Conservation (phyloP, 2,888 invertebrate species). For the Drosophila percnosoma region DNA sequence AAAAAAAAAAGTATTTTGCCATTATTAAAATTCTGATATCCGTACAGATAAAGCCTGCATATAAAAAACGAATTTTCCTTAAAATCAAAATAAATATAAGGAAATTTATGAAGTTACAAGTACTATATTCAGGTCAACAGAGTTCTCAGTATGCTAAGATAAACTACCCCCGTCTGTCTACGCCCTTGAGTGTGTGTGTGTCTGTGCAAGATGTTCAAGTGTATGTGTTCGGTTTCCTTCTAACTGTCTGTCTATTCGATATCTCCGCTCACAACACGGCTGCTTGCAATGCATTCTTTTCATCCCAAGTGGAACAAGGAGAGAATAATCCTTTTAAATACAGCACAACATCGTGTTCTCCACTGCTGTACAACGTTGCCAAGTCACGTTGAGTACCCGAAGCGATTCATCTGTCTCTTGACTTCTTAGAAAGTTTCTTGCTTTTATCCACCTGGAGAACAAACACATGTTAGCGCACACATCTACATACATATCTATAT, state of each 20-base stretch:
- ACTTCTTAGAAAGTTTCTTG: conserved; percentile 16
- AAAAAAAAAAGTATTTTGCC: neutral
- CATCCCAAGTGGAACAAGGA: conserved; percentile 53
- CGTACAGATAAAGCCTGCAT: no score
- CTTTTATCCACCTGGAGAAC: conserved; percentile 1
- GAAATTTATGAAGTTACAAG: no score
- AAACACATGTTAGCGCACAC: neutral
- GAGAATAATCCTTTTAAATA: conserved; percentile 78
- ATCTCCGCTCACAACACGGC: conserved; percentile 70
- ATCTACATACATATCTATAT: neutral
- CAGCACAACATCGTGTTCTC: conserved; percentile 61
- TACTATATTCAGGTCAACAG: neutral
- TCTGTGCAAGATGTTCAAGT: conserved; percentile 24
- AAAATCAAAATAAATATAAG: neutral
- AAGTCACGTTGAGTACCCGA: conserved; percentile 36
- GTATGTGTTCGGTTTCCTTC: conserved; percentile 8
- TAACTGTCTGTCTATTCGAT: conserved; percentile 58
- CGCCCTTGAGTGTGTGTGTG: conserved; percentile 1
- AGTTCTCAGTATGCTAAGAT: neutral
- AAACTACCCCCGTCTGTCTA: neutral
- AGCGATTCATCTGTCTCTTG: conserved; percentile 9
- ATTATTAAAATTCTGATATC: neutral
- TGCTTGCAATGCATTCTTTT: conserved; percentile 71
- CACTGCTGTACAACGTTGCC: conserved; percentile 35
- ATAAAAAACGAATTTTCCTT: neutral